Evolutionary conservation across 2,113 vertebrate genomes (phyloP), one percentile per base, ranked within the genome.

Genomic region (Zeus faber): DNA sequence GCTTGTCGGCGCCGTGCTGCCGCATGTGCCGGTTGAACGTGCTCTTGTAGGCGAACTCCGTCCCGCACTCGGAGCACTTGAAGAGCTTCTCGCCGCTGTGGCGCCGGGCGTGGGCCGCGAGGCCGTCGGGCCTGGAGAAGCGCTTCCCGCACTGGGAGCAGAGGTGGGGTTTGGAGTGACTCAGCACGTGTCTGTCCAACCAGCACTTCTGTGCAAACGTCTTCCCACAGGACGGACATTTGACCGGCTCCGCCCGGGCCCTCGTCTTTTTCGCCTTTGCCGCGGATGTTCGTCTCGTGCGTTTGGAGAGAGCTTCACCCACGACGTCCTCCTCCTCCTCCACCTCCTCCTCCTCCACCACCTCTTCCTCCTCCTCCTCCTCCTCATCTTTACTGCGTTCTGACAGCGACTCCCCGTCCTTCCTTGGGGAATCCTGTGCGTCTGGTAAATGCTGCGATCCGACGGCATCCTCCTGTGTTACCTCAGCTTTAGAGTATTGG

Each of bases 51-150:
- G 79, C 74, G 1, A 83, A 85, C 35, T 58, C 52, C 0, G 70
- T 80, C 14, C 64, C 76, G 0, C 83, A 85, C 18, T 78, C 62
- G 0, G 49, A 22, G 26, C 83, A 85, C 11, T 18, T 49, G 72
- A 71, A 65, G 1, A 60, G 72, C 39, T 80, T 77, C 43, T 77
- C 68, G 9, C 79, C 72, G 0, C 72, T 81, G 76, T 85, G 83
- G 6, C 53, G 58, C 0, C 58, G 49, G 0, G 26, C 48, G 11
- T 85, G 83, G 1, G 72, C 65, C 2, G 6, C 8, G 11, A 85
- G 81, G 5, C 43, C 65, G 1, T 4, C 21, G 2, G 39, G 61
- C 1, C 16, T 52, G 0, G 79, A 47, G 6, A 85, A 85, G 9
- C 79, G 24, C 20, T 79, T 83, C 6, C 77, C 79, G 3, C 81